Conservation (phyloP, 2,113 vertebrate genomes). For the Canis aureus region DNA sequence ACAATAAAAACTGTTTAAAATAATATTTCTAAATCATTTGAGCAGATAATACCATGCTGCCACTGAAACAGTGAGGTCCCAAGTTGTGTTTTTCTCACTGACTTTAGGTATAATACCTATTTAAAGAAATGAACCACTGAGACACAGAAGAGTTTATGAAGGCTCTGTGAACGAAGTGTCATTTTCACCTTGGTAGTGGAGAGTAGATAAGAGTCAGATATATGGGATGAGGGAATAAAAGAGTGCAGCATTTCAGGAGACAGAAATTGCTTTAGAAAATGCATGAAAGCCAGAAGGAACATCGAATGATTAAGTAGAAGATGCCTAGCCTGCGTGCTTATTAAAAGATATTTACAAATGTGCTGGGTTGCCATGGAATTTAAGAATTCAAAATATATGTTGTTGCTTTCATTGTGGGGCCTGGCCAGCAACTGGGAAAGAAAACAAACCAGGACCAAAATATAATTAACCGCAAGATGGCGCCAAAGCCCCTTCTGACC, state of each 20-base stretch:
- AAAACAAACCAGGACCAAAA: not conserved
- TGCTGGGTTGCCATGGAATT: not conserved
- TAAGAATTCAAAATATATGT: not conserved
- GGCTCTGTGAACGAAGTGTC: not conserved
- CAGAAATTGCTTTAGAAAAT: not conserved
- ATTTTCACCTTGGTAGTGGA: not conserved
- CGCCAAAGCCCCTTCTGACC: constrained; percentile 81
- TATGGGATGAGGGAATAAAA: not conserved
- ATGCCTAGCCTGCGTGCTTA: not conserved
- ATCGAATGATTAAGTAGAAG: not conserved
- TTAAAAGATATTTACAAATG: not conserved
- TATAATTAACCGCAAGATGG: constrained; percentile 82
- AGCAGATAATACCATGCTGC: not conserved
- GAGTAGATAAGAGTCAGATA: not conserved
- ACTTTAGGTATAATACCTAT: not conserved
- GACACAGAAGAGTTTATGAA: not conserved
- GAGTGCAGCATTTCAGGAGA: not conserved
- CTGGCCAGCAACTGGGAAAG: not conserved
- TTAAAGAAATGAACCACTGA: not conserved
- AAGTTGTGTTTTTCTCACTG: not conserved
- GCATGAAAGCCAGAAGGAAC: not conserved
- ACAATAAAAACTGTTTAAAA: not conserved
- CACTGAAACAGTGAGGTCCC: not conserved
- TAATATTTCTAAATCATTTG: not conserved
- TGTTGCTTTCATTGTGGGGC: not conserved